Conservation (phyloP, 2,888 invertebrate genomes). For the Epirrhoe alternata region DNA sequence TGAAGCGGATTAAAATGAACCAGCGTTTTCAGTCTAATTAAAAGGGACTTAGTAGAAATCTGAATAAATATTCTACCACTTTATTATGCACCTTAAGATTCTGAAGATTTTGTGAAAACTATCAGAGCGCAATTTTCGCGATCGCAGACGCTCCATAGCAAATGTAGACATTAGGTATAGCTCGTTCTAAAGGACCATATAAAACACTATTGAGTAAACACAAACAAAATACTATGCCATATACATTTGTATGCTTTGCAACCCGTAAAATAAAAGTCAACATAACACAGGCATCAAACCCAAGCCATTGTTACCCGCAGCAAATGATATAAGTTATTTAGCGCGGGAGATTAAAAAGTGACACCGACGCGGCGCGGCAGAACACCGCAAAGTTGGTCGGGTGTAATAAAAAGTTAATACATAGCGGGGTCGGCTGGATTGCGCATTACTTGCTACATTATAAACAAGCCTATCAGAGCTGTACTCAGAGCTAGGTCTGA, state of each 20-base stretch:
- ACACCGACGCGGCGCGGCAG: slow-evolving; percentile 52
- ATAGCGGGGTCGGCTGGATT: slow-evolving; percentile 73
- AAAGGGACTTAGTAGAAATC: slow-evolving; percentile 44
- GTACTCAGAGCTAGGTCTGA: neutral
- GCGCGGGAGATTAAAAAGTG: slow-evolving; percentile 38
- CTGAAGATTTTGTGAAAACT: neutral
- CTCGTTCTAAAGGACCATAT: neutral
- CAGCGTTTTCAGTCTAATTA: slow-evolving; percentile 51
- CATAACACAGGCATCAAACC: slow-evolving; percentile 11
- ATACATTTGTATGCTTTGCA: neutral
- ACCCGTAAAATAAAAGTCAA: neutral
- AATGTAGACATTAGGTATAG: no score
- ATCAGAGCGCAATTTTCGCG: neutral
- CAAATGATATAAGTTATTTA: slow-evolving; percentile 26
- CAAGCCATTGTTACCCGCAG: slow-evolving; percentile 23
- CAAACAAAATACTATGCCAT: no score
- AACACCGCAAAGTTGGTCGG: slow-evolving; percentile 76
- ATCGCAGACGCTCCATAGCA: no score
- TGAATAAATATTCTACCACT: slow-evolving; percentile 16
- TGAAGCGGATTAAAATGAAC: slow-evolving; percentile 46
- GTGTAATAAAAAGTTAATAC: slow-evolving; percentile 82
- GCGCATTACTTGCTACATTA: slow-evolving; percentile 82
- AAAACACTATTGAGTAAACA: no score
- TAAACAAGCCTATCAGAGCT: slow-evolving; percentile 73
- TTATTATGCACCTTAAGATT: slow-evolving; percentile 5